A percentile compares a stretch with the other conserved stretches of the same genome.
phyloP scores from a whole-genome alignment of 2,797 vertebrate genomes.

The Sebastes minor region DNA sequence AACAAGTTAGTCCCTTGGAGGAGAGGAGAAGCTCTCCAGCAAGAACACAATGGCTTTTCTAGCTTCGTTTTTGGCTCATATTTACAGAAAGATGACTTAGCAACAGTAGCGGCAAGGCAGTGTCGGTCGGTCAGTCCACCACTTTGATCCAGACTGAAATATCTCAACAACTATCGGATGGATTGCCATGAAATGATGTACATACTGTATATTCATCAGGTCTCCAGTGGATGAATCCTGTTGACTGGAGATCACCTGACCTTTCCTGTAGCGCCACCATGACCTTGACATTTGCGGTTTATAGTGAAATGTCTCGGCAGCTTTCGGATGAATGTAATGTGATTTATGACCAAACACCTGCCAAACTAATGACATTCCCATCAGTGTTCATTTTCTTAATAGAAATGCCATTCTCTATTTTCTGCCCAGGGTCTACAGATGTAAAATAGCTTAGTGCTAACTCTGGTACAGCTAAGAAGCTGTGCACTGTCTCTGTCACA shows the following conservation, averaged over 20 bases:
- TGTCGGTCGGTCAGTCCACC: neutral
- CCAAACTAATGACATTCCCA: neutral
- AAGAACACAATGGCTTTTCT: constrained; percentile 16
- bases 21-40: constrained; percentile 41
- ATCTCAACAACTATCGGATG: neutral
- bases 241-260: neutral
- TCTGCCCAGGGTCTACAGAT: too few relatives aligned
- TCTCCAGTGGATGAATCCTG: neutral
- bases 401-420: too few relatives aligned
- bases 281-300: neutral
- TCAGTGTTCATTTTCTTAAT: neutral
- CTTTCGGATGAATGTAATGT: neutral
- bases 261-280: neutral
- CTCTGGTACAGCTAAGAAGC: too few relatives aligned
- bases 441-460: too few relatives aligned
- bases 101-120: neutral
- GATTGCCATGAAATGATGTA: neutral
- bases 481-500: too few relatives aligned
- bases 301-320: neutral
- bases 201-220: neutral
- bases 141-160: neutral
- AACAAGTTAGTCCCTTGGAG: constrained; percentile 43
- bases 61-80: constrained; percentile 14
- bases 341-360: neutral
- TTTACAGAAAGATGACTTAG: neutral